These are phyloP conservation scores for Temnothorax nylanderi DNA, from an alignment of 1,140 invertebrate species.

Conservation along the genomic window DNA sequence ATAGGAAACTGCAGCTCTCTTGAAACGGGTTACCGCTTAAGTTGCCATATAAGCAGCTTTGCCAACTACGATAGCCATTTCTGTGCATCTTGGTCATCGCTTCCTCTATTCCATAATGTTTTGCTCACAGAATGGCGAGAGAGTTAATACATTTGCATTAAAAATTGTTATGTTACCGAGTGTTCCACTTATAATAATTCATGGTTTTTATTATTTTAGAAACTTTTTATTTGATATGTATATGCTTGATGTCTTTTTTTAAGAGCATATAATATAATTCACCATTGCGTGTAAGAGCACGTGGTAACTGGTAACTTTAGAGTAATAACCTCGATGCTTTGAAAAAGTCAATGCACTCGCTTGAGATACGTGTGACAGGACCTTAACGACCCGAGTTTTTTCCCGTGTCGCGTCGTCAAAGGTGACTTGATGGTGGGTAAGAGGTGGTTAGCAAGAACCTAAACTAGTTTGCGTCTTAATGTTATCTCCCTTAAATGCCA, in stretches of 20 bases:
- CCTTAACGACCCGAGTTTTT: conserved; percentile 67
- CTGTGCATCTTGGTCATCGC: background rate
- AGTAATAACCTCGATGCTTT: conserved; percentile 26
- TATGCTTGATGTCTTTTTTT: background rate
- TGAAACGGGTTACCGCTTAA: conserved; percentile 70
- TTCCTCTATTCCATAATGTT: conserved; percentile 11
- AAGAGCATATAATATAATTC: background rate
- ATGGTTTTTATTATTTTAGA: no score
- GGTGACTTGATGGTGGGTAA: conserved; percentile 64
- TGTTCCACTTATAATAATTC: conserved; percentile 1
- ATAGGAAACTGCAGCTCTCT: conserved; percentile 69
- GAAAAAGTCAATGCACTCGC: conserved; percentile 28
- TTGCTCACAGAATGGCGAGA: background rate
- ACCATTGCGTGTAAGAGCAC: background rate
- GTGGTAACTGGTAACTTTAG: background rate
- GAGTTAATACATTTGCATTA: background rate
- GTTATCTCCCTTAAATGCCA: no score
- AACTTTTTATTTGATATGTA: background rate
- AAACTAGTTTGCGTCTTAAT: background rate
- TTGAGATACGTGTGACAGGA: conserved; percentile 19
- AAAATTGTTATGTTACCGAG: background rate
- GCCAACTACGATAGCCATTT: conserved; percentile 53
- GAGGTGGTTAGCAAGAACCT: conserved; percentile 51
- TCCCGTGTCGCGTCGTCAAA: conserved; percentile 39
- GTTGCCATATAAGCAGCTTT: conserved; percentile 76